Percentiles rank a stretch among this genome's conserved stretches.
Conservation (phyloP, 1,140 invertebrate genomes). For the Trichoplusia ni region DNA sequence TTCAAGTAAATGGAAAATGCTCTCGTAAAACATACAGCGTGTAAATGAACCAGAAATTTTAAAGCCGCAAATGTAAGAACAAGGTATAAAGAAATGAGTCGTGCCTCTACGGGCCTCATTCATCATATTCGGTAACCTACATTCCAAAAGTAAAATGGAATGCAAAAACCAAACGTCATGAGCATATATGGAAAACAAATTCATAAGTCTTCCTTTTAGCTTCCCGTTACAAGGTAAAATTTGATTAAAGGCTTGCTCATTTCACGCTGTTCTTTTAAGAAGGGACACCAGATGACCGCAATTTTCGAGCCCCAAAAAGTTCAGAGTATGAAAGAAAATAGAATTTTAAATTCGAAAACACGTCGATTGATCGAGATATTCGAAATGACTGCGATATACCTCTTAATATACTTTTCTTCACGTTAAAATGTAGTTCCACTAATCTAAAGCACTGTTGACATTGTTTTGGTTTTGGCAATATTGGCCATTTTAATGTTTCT, state of each 20-base stretch:
- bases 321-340: background rate
- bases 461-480: too few species aligned
- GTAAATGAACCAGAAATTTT: slow-evolving; percentile 10
- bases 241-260: slow-evolving; percentile 6
- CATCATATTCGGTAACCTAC: slow-evolving; percentile 19
- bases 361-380: too few species aligned
- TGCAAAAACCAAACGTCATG: slow-evolving; percentile 12
- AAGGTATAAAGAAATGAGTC: slow-evolving; percentile 17
- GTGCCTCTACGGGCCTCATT: slow-evolving; percentile 16
- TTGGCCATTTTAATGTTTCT: too few species aligned
- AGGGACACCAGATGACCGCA: slow-evolving; percentile 7
- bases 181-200: background rate
- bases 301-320: background rate
- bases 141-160: slow-evolving; percentile 19
- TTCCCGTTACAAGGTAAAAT: slow-evolving; percentile 4
- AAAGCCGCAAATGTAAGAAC: background rate
- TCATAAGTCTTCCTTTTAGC: slow-evolving; percentile 12
- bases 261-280: slow-evolving; percentile 17
- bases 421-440: too few species aligned
- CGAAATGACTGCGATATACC: too few species aligned
- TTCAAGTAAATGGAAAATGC: too few species aligned
- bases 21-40: too few species aligned
- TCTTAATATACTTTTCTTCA: too few species aligned
- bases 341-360: too few species aligned
- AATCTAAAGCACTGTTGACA: too few species aligned